Evolutionary conservation across 2,888 invertebrate genomes (phyloP), one percentile per base, ranked within the genome.

Genomic region (Caenorhabditis afra): DNA sequence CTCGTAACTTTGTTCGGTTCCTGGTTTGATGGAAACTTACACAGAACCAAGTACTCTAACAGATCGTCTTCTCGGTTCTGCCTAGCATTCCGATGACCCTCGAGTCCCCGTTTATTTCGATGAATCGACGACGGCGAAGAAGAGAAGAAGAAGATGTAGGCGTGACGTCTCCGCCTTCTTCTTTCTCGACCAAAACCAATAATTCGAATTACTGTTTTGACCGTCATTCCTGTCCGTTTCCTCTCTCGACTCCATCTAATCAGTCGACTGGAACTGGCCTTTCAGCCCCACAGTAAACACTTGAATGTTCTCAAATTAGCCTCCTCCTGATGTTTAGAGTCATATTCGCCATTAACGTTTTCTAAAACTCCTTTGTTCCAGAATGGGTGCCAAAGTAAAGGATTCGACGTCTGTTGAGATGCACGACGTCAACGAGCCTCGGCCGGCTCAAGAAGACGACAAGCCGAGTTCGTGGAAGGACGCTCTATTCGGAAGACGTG

Each of bases 401-500:
- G 79, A 79, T 45, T 59, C 49, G 53, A 78, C 78, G 14, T 59
- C 73, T 5, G 73, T 78, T 37, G 74, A 71, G 41, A 74, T 80
- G 67, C 73, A 66, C 29, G 64, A 73, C 44, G 45, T 67, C 18
- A 59, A 55, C 16, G 58, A 77, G n/a, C 50, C 53, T 53, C 58
- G 49, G 41, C 44, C 61, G 20, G 23, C 57, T 44, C 58, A 44
- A 50, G 79, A 81, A 29, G 74, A 64, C 8, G 77, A 81, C 18
- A 66, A 83, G 58, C 80, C 81, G 47, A 74, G 52, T 11, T 59
- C 75, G 1, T 86, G 83, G 74, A 84, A 83, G 45, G 86, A 87
- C 45, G 82, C 83, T 0, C 49, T 85, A n/a, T 83, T 79, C 58
- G 85, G 87, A 45, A 77, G 85, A 70, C 73, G 81, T 39, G 81